Evolutionary conservation across 1,140 invertebrate species (phyloP).

Genomic region (Ptiloglossa arizonensis): DNA sequence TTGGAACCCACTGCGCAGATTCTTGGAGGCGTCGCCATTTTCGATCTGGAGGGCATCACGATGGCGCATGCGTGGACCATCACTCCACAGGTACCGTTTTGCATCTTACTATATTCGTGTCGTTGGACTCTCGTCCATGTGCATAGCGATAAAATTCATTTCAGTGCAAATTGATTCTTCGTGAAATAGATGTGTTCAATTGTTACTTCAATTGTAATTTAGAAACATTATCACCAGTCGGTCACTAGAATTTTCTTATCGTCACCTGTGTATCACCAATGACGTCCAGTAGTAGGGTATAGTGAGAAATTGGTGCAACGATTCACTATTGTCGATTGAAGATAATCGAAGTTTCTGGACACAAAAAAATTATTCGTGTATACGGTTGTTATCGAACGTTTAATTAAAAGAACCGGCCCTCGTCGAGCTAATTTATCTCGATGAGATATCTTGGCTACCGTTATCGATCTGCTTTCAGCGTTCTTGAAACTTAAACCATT

Average conservation of each 20-base stretch:
- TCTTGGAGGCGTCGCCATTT: slow-evolving; percentile 88
- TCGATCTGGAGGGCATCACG: slow-evolving; percentile 87
- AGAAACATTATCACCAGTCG: no score
- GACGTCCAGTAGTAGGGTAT: no score
- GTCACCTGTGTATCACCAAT: no score
- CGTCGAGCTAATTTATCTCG: neutral
- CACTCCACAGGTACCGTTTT: slow-evolving; percentile 83
- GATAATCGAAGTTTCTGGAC: neutral
- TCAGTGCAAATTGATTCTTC: neutral
- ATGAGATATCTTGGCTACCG: neutral
- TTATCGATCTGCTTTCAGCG: slow-evolving; percentile 34
- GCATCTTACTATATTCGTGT: neutral
- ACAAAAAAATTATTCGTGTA: neutral
- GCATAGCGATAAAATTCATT: neutral
- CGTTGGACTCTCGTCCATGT: no score
- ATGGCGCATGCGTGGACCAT: slow-evolving; percentile 88
- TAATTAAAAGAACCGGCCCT: slow-evolving; percentile 1
- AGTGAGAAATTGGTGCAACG: no score
- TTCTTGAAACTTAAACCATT: slow-evolving; percentile 47
- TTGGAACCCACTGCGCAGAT: slow-evolving; percentile 89
- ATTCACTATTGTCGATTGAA: no score
- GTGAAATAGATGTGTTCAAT: neutral
- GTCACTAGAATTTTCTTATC: no score
- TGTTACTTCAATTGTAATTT: no score
- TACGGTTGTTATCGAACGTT: neutral